Percentiles rank a stretch among this genome's conserved stretches.
phyloP scores from a whole-genome alignment of 2,888 invertebrate genomes.

The Linyphia triangularis region DNA sequence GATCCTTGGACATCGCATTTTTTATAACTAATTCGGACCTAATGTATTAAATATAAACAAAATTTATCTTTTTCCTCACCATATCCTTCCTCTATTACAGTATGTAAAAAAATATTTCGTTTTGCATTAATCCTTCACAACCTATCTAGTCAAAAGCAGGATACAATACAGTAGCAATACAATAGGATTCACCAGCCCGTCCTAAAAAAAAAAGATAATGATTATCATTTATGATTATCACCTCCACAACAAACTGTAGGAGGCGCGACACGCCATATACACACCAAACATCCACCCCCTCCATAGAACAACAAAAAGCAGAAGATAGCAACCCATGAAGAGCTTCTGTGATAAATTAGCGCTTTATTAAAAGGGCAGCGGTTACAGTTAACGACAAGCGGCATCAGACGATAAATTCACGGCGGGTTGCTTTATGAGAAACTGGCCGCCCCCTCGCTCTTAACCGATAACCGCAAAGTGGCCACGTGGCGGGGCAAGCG shows the following conservation, averaged over 20 bases:
- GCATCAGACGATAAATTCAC: conserved; percentile 42
- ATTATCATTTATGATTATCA: neutral
- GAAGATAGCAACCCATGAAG: neutral
- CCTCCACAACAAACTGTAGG: neutral
- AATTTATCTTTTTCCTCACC: too few relatives aligned
- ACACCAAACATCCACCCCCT: neutral
- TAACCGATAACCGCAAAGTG: conserved; percentile 13
- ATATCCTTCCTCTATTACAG: too few relatives aligned
- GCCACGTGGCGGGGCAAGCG: conserved; percentile 49
- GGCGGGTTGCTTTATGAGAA: conserved; percentile 52
- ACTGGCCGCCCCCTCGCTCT: neutral
- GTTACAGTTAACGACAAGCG: conserved; percentile 26
- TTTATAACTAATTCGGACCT: too few relatives aligned
- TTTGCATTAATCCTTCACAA: too few relatives aligned
- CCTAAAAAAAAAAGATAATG: neutral
- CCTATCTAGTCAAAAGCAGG: too few relatives aligned
- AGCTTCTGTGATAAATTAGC: conserved; percentile 46
- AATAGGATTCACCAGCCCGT: neutral
- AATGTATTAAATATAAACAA: too few relatives aligned
- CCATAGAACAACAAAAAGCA: neutral
- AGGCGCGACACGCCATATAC: neutral
- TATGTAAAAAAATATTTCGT: too few relatives aligned
- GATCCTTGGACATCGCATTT: too few relatives aligned
- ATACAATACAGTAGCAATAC: neutral
- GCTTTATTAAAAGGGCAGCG: conserved; percentile 20